A percentile compares a stretch with the other conserved stretches of the same genome.
Conservation (phyloP, 2,113 vertebrate genomes). For the Tonatia bakeri region DNA sequence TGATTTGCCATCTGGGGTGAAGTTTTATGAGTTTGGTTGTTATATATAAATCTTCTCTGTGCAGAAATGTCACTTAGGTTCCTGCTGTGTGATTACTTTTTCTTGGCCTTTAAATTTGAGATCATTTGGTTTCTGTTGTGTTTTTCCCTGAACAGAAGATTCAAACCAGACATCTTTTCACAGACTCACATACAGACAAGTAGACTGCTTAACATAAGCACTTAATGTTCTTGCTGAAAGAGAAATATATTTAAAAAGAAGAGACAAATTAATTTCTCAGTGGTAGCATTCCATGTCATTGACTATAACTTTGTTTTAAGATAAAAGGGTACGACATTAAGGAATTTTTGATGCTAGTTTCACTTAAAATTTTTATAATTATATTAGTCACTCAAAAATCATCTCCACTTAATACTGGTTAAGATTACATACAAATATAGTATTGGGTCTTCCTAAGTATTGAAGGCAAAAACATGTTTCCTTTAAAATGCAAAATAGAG, state of each 20-base stretch:
- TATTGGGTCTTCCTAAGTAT: not conserved
- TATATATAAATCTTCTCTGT: not conserved
- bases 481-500: constrained; percentile 16
- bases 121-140: not conserved
- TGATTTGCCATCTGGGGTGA: not conserved
- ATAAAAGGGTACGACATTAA: not conserved
- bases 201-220: not conserved
- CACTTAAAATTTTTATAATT: constrained; percentile 20
- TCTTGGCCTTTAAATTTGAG: not conserved
- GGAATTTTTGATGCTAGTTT: not conserved
- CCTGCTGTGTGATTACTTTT: not conserved
- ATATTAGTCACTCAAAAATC: not conserved
- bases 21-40: not conserved
- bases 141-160: not conserved
- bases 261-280: not conserved
- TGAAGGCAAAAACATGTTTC: not conserved
- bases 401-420: not conserved
- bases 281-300: not conserved
- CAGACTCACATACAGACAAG: not conserved
- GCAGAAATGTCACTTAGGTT: not conserved
- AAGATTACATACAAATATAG: not conserved
- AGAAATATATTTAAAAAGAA: not conserved
- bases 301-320: not conserved
- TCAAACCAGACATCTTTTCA: not conserved
- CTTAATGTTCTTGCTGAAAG: not conserved